Percentiles rank a stretch among this genome's conserved stretches.
These are phyloP conservation scores for Hafferia zeledoni DNA, from an alignment of 2,797 vertebrate species.

Conservation along the genomic window DNA sequence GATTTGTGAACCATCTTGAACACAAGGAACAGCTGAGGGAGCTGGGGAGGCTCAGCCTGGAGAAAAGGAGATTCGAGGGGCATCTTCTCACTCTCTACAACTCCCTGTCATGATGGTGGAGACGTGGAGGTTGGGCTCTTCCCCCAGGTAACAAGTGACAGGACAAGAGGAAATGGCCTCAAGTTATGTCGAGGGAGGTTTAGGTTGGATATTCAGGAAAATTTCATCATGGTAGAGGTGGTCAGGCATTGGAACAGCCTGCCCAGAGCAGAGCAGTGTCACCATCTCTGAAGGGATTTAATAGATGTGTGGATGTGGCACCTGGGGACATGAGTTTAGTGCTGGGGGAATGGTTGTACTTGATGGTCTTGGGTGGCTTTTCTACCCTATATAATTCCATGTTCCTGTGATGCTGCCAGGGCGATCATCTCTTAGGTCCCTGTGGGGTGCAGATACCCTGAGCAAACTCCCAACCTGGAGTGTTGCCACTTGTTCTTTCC, in stretches of 20 bases:
- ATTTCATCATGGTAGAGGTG: not conserved
- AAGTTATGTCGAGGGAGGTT: not conserved
- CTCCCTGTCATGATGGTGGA: not conserved
- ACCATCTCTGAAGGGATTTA: not conserved
- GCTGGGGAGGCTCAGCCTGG: not conserved
- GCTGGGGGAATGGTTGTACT: not conserved
- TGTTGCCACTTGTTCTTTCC: fast-evolving
- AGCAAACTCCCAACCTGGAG: not conserved
- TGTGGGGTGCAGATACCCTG: not conserved
- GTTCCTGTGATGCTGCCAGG: not conserved
- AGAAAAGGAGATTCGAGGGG: not conserved
- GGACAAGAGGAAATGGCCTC: not conserved
- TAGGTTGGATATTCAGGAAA: not conserved
- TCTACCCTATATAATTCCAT: not conserved
- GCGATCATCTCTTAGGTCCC: fast-evolving
- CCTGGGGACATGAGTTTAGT: not conserved
- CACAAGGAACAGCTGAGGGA: not conserved
- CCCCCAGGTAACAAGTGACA: not conserved
- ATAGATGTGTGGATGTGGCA: not conserved
- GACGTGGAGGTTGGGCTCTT: not conserved
- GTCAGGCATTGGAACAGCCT: not conserved
- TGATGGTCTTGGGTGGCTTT: not conserved
- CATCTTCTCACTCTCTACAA: not conserved
- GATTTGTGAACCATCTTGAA: not conserved
- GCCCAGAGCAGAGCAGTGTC: not conserved